Percentiles rank a stretch among this genome's conserved stretches.
Conservation (phyloP, 2,113 vertebrate genomes). For the Pelvicachromis taeniatus region DNA sequence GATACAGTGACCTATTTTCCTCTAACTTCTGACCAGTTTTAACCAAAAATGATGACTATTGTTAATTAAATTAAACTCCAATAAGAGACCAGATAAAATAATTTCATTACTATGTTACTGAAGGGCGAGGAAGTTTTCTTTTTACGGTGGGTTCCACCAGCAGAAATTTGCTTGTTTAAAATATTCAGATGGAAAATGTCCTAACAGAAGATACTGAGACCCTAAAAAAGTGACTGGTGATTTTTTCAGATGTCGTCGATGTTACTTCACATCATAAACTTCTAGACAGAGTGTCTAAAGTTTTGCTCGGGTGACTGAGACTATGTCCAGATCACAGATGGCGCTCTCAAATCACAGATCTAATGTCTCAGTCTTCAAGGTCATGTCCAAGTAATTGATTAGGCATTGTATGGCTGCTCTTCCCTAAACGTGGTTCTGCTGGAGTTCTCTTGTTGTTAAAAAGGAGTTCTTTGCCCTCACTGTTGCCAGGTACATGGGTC, state of each 20-base stretch:
- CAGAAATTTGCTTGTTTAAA: not conserved
- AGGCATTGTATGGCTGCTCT: not conserved
- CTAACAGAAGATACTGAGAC: not conserved
- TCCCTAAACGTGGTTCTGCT: not conserved
- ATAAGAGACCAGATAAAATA: not conserved
- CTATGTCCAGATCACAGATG: not conserved
- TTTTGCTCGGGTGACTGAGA: not conserved
- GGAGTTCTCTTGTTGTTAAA: not conserved
- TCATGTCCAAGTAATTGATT: not conserved
- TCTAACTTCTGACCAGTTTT: not conserved
- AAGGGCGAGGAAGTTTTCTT: not conserved
- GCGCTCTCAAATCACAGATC: not conserved
- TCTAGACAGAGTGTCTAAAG: not conserved
- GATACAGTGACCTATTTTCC: not conserved
- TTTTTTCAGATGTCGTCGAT: not conserved
- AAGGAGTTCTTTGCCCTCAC: not conserved
- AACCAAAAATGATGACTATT: not conserved
- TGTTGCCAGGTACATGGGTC: not conserved
- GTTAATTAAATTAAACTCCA: not conserved
- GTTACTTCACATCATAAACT: not conserved
- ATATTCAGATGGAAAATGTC: not conserved
- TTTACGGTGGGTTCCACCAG: not conserved
- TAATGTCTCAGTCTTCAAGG: not conserved
- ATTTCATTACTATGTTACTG: not conserved
- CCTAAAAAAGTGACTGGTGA: not conserved